Evolutionary conservation across 2,888 invertebrate genomes (phyloP), one percentile per base, ranked within the genome.

Genomic region (Podotricha telesiphe): DNA sequence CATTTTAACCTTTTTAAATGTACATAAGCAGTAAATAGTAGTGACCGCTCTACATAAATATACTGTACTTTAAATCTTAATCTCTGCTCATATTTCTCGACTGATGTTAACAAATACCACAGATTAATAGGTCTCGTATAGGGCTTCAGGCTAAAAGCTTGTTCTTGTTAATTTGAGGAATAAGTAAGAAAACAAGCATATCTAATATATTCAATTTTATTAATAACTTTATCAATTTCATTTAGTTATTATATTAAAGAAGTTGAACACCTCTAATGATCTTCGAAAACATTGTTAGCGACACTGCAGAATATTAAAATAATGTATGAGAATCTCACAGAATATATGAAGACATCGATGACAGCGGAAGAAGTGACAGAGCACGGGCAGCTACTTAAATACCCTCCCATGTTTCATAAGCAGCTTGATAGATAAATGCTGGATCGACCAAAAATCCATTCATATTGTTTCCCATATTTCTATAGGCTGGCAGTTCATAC

Each of bases 401-500:
- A 2, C 93, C 94, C 78, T 93, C 88, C 93, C 95, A 95, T 28
- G 94, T 94, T 80, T 95, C 95, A 5, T 76, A 77, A 4, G 94
- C 95, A 51, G 94, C 93, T 58, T 93, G 90, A 61, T 86, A 78
- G 75, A 96, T 95, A 71, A 94, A 90, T 0, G 81, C 81, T 7
- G 94, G 85, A 56, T 64, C 70, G 22, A 65, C 76, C 63, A 69
- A 69, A 68, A 68, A 73, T 56, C 66, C 68, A 50, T 62, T 53
- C 13, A 56, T 2, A 66, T 28, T 11, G 37, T 20, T 51, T 4
- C 10, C 50, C 15, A 47, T 51, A 4, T 79, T 76, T n/a, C 82
- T 78, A 45, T 94, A 93, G 65, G 93, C 94, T 0, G 95, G 95
- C 68, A 96, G 79, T 82, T 96, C 95, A 78, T 94, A 91, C 4